Conservation (phyloP, 2,888 invertebrate genomes). For the Netelia inedita region DNA sequence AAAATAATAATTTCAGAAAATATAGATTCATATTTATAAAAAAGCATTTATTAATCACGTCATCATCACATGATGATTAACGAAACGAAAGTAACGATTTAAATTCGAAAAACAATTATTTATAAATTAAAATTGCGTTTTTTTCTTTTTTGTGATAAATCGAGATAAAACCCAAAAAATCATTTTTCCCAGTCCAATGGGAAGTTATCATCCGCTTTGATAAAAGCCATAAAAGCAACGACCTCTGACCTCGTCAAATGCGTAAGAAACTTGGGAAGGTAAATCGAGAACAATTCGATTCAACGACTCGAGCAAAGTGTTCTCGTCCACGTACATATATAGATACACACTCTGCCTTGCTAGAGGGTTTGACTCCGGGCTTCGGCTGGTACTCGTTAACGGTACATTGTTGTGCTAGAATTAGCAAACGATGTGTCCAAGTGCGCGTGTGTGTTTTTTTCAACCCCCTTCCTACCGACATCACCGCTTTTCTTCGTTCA, state of each 20-base stretch:
- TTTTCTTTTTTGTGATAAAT: too few species aligned
- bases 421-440: conserved; percentile 62
- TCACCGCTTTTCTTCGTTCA: conserved; percentile 45
- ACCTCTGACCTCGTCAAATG: conserved; percentile 19
- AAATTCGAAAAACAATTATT: too few species aligned
- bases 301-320: conserved; percentile 17
- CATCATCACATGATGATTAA: too few species aligned
- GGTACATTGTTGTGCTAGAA: conserved; percentile 62
- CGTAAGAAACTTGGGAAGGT: conserved; percentile 28
- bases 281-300: conserved; percentile 47
- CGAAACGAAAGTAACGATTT: too few species aligned
- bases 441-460: conserved; percentile 42
- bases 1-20: too few species aligned
- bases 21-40: too few species aligned
- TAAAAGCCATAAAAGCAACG: background rate
- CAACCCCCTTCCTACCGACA: conserved; percentile 37
- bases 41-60: too few species aligned
- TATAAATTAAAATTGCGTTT: too few species aligned
- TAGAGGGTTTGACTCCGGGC: conserved; percentile 34
- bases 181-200: background rate
- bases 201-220: background rate
- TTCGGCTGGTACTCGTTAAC: conserved; percentile 62
- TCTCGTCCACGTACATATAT: background rate
- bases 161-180: background rate
- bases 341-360: background rate